A percentile compares a stretch with the other conserved stretches of the same genome.
phyloP scores from a whole-genome alignment of 2,888 invertebrate genomes.

The Parapristionchus giblindavisi region DNA sequence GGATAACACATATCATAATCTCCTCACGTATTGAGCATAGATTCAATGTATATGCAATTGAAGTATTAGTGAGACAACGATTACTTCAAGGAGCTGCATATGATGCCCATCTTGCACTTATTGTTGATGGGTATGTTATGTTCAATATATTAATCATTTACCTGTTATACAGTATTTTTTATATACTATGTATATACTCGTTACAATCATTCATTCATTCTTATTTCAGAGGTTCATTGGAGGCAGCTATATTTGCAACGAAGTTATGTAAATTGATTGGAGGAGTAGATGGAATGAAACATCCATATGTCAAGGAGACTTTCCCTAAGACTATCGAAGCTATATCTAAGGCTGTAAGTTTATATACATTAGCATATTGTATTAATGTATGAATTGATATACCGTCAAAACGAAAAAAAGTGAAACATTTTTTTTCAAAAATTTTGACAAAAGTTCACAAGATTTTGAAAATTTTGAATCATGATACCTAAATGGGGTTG shows the following conservation, averaged over 20 bases:
- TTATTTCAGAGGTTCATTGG: slow-evolving; percentile 23
- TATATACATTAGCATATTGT: not conserved
- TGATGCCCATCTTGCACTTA: slow-evolving; percentile 32
- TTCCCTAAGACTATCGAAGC: slow-evolving; percentile 37
- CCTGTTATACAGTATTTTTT: not conserved
- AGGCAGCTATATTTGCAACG: slow-evolving; percentile 34
- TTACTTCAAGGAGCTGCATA: slow-evolving; percentile 19
- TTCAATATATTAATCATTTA: not conserved
- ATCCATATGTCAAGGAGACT: not conserved
- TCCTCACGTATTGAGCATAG: slow-evolving; percentile 55
- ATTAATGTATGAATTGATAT: not conserved
- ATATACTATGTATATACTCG: too few relatives aligned
- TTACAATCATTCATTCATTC: too few relatives aligned
- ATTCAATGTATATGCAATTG: slow-evolving; percentile 80
- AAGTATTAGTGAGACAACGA: slow-evolving; percentile 73
- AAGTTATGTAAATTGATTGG: slow-evolving; percentile 36
- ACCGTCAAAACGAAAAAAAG: too few relatives aligned
- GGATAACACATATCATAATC: slow-evolving; percentile 51
- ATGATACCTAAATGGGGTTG: too few relatives aligned
- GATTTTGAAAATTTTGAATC: too few relatives aligned
- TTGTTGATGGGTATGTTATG: slow-evolving; percentile 26
- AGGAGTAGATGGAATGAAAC: slow-evolving; percentile 30
- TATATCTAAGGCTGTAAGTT: slow-evolving; percentile 19
- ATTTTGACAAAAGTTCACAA: too few relatives aligned
- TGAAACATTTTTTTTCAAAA: too few relatives aligned